These are phyloP conservation scores for Calcarius lapponicus DNA, from an alignment of 2,797 vertebrate genomes.

Conservation along the genomic window DNA sequence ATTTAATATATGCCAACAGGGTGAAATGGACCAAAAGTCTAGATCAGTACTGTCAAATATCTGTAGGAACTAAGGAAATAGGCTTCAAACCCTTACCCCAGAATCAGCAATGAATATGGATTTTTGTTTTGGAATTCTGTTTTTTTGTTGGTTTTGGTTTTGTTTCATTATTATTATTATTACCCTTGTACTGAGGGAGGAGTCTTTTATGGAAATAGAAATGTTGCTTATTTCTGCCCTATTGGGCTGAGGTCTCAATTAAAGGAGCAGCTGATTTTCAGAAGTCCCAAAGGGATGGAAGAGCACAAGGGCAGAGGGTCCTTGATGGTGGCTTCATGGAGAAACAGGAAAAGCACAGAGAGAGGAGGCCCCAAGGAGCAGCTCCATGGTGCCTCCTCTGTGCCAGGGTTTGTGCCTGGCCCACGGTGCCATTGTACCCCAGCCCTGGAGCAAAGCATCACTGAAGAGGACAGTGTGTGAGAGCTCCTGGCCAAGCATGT, in stretches of 20 bases:
- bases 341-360: not conserved
- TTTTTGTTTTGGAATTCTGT: not conserved
- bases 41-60: not conserved
- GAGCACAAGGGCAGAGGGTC: not conserved
- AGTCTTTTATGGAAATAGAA: not conserved
- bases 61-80: not conserved
- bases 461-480: not conserved
- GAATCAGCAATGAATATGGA: not conserved
- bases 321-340: not conserved
- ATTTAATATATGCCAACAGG: not conserved
- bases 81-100: not conserved
- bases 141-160: not conserved
- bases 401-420: not conserved
- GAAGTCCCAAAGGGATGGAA: not conserved
- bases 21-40: not conserved
- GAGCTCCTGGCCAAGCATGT: not conserved
- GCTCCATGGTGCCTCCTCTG: not conserved
- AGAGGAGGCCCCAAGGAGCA: not conserved
- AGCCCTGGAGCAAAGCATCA: not conserved
- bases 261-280: not conserved
- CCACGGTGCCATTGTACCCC: not conserved
- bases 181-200: not conserved
- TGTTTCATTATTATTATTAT: not conserved
- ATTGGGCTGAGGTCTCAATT: not conserved
- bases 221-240: not conserved